Evolutionary conservation across 2,888 invertebrate species (phyloP).

Genomic region (Macropis europaea): DNA sequence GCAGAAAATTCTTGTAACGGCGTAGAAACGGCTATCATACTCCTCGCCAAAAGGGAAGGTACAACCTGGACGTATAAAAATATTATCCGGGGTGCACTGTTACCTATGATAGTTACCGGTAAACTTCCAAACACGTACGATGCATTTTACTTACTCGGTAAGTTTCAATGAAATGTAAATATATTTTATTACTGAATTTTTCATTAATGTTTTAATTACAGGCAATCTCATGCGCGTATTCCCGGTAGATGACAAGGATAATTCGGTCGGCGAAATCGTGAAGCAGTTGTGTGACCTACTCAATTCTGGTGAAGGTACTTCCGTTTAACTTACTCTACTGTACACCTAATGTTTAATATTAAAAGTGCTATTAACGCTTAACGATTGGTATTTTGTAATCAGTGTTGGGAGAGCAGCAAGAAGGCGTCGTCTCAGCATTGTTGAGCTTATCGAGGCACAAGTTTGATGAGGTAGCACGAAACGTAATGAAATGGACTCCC

Average conservation of each 20-base stretch:
- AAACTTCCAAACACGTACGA: conserved; percentile 63
- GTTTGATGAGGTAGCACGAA: conserved; percentile 52
- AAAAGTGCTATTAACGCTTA: not conserved
- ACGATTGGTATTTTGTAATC: conserved; percentile 1
- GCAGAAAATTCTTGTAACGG: conserved; percentile 60
- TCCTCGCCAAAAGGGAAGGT: conserved; percentile 78
- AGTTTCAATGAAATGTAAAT: conserved; percentile 3
- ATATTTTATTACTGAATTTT: not conserved
- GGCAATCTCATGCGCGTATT: conserved; percentile 71
- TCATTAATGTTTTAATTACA: conserved; percentile 32
- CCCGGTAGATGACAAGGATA: conserved; percentile 56
- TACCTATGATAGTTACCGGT: conserved; percentile 67
- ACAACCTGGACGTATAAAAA: conserved; percentile 77
- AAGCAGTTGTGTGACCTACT: conserved; percentile 70
- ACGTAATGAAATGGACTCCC: conserved; percentile 70
- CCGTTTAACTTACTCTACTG: not conserved
- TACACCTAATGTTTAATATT: not conserved
- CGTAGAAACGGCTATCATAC: conserved; percentile 71
- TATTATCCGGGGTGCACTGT: conserved; percentile 68
- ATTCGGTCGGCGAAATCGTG: conserved; percentile 56
- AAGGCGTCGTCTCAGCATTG: conserved; percentile 72
- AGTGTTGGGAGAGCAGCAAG: conserved; percentile 70
- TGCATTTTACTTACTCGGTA: conserved; percentile 71
- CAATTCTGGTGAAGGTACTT: conserved; percentile 64
- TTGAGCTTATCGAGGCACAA: conserved; percentile 67